Evolutionary conservation across 2,113 vertebrate genomes (phyloP).

Genomic region (Poicephalus meyeri): DNA sequence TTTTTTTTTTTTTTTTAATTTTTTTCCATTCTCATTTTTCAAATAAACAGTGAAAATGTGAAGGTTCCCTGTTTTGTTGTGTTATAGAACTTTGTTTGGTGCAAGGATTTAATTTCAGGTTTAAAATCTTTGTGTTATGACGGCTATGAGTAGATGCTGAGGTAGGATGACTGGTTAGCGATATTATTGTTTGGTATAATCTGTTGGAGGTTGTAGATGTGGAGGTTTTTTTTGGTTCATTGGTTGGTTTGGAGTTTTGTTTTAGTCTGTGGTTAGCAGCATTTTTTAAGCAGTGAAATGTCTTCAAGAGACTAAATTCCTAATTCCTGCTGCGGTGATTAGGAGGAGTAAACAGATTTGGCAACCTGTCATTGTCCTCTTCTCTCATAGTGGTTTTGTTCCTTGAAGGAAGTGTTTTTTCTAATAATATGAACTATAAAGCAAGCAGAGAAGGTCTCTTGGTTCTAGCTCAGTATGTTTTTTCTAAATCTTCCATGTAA

Average conservation of each 20-base stretch:
- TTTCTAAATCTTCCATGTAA: not conserved
- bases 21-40: not conserved
- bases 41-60: not conserved
- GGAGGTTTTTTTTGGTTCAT: not conserved
- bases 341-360: not conserved
- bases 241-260: not conserved
- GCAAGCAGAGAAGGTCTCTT: not conserved
- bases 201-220: not conserved
- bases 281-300: not conserved
- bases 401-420: not conserved
- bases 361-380: not conserved
- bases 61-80: not conserved
- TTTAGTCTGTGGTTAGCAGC: not conserved
- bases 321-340: not conserved
- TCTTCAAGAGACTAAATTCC: not conserved
- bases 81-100: not conserved
- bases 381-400: not conserved
- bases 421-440: conserved; percentile 1
- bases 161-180: not conserved
- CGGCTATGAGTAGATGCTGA: not conserved
- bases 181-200: not conserved
- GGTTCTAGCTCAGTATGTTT: not conserved
- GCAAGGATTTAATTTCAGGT: not conserved
- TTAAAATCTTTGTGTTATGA: not conserved
- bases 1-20: not conserved